Base-by-base conservation (phyloP, 2,113 vertebrate genomes). In the Pica pica region DNA sequence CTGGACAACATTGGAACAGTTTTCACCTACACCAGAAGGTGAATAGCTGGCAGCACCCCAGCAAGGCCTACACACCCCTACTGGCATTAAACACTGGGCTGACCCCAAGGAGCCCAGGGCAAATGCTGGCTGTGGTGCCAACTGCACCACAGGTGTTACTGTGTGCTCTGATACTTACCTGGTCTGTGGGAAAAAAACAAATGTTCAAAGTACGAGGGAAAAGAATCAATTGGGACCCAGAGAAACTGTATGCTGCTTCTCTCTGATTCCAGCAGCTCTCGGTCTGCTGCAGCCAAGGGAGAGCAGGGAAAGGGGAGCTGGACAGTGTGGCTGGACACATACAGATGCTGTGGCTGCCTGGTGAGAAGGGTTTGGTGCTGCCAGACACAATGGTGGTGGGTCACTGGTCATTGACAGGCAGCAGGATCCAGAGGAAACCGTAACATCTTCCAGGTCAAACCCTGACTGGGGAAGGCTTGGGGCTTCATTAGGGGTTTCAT, bases 341-440 rank as follows among this genome's bases (percentile, higher is more conserved):
- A 13, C 22, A 19, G 63, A 31, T 20, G 49, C 26, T 76, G 70
- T 22, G 49, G 47, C 70, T 77, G 55, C 80, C 35, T 27, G 15
- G 2, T 17, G 84, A 61, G 68, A 49, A 37, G 49, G 13, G 33
- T 31, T 55, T 41, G 67, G 60, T 26, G 68, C 68, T 19, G 39
- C 39, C 13, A 37, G 67, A 57, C 6, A 1, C 0, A 27, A 0
- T 0, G 18, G 53, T 3, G 2, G 50, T 5, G 5, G n/a, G n/a
- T 35, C 49, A 17, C n/a, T 5, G 69, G 26, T 22, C 61, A 61
- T 3, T 0, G 1, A 49, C 17, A 56, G 56, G 55, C 35, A 55
- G 56, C 63, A 83, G 63, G 22, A 63, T 21, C 65, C 67, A 11
- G 22, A 74, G 56, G 33, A 56, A 71, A 67, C 78, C 33, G 17